Conservation (phyloP, 2,113 vertebrate species). For the Setophaga kirtlandii region DNA sequence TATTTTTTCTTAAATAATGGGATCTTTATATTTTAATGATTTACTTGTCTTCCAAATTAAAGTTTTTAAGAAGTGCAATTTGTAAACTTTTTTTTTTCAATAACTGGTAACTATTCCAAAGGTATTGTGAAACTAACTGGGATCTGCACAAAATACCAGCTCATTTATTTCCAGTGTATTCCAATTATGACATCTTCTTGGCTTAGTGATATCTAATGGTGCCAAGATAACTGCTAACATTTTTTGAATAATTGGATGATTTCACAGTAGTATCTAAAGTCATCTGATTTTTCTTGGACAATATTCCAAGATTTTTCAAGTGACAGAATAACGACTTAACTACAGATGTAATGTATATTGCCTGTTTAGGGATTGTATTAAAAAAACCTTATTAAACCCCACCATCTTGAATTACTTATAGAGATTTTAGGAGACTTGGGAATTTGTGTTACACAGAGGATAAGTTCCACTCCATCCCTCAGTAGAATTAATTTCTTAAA, state of each 20-base stretch:
- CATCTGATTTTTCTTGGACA: not conserved
- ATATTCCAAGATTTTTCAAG: not conserved
- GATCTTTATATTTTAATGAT: not conserved
- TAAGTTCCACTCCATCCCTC: not conserved
- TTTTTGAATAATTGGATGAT: constrained; percentile 52
- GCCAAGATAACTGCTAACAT: constrained; percentile 38
- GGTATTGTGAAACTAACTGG: constrained; percentile 38
- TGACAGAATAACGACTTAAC: constrained; percentile 33
- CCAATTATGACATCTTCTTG: constrained; percentile 47
- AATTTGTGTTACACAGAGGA: not conserved
- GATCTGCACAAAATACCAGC: constrained; percentile 2
- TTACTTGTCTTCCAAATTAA: not conserved
- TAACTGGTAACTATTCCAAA: not conserved
- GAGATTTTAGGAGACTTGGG: not conserved
- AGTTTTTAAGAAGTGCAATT: not conserved
- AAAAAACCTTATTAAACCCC: not conserved
- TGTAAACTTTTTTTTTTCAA: not conserved
- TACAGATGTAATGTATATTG: not conserved
- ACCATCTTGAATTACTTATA: not conserved
- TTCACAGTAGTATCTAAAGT: constrained; percentile 35
- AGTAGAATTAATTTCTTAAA: not conserved
- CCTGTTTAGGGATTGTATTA: not conserved
- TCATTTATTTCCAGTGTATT: constrained; percentile 14
- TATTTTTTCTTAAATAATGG: not conserved
- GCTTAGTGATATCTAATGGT: not conserved